Conservation (phyloP, 2,113 vertebrate species). For the Procavia capensis region DNA sequence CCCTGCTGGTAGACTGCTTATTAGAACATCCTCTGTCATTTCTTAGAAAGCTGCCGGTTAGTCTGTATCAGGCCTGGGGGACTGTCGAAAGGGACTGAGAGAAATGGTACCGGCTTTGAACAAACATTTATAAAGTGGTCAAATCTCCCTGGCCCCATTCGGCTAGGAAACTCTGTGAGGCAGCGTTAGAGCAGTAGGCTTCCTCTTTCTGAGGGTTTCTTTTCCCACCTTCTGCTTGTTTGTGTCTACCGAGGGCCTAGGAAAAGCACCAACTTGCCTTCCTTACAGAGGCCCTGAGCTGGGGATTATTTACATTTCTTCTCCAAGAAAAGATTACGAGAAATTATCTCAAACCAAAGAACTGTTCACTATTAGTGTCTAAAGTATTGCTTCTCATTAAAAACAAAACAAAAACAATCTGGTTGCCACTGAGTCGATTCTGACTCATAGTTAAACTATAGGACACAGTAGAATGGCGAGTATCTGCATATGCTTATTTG, state of each 20-base stretch:
- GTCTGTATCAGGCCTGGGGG: neutral
- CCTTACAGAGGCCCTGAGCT: neutral
- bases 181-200: fast-evolving
- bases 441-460: too few species aligned
- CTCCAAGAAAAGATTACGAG: neutral
- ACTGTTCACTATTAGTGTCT: neutral
- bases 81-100: neutral
- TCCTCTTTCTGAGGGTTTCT: neutral
- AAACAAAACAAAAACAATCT: too few species aligned
- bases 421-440: too few species aligned
- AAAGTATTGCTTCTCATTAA: neutral
- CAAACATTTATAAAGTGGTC: slow-evolving; percentile 34
- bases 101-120: slow-evolving; percentile 1
- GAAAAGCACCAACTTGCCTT: neutral
- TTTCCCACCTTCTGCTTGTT: neutral
- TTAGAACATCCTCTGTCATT: neutral
- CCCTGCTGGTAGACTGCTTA: neutral
- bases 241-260: neutral
- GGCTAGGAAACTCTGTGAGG: neutral
- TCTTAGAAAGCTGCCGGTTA: slow-evolving; percentile 14
- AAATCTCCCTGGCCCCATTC: neutral
- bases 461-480: too few species aligned
- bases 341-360: neutral
- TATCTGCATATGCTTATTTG: slow-evolving; percentile 27
- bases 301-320: neutral